Percentiles rank a stretch among this genome's conserved stretches.
These are phyloP conservation scores for Syrmaticus mikado DNA, from an alignment of 2,113 vertebrate species.

Conservation along the genomic window DNA sequence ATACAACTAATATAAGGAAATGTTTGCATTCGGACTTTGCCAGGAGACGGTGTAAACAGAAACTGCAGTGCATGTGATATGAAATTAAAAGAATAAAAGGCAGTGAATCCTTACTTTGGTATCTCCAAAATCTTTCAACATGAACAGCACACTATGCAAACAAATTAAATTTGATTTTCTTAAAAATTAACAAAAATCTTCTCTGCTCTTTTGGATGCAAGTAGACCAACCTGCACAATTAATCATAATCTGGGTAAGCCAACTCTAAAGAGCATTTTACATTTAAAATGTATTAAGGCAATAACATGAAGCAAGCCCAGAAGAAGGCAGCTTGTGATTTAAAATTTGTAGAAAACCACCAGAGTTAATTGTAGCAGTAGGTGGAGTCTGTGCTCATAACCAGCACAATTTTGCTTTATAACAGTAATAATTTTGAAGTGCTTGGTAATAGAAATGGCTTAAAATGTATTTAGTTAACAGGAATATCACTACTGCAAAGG, in stretches of 20 bases:
- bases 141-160: not conserved
- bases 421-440: not conserved
- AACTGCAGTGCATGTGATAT: not conserved
- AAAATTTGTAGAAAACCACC: not conserved
- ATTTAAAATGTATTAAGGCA: not conserved
- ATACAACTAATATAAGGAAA: not conserved
- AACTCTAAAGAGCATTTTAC: not conserved
- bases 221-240: not conserved
- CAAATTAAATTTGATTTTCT: not conserved
- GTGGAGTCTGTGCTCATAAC: not conserved
- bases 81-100: not conserved
- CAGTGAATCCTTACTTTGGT: not conserved
- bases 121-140: not conserved
- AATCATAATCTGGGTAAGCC: not conserved
- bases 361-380: not conserved
- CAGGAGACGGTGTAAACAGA: not conserved
- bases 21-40: not conserved
- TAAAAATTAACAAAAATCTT: not conserved
- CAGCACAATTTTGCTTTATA: not conserved
- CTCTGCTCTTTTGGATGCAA: not conserved
- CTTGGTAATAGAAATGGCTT: not conserved
- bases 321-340: not conserved
- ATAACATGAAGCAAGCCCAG: not conserved
- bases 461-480: conserved; percentile 5
- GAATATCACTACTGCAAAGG: not conserved